Conservation (phyloP, 2,888 invertebrate species). For the Thelaira solivaga region DNA sequence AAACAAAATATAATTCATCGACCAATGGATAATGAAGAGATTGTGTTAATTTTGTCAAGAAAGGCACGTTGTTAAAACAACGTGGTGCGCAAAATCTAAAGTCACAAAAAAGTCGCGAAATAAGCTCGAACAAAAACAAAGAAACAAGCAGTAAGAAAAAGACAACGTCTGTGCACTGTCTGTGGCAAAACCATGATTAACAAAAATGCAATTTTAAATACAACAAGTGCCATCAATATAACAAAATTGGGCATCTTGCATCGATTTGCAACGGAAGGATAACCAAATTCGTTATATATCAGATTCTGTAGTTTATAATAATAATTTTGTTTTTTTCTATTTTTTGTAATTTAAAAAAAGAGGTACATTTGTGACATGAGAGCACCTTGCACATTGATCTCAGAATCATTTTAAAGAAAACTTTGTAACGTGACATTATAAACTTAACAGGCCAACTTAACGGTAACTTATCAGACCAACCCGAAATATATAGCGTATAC, state of each 20-base stretch:
- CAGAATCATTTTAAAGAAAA: too few species aligned
- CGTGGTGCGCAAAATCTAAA: background rate
- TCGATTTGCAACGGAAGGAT: background rate
- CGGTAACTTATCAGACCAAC: too few species aligned
- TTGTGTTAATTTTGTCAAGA: background rate
- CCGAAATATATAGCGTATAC: too few species aligned
- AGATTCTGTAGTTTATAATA: background rate
- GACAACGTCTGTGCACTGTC: background rate
- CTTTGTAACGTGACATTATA: too few species aligned
- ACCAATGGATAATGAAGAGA: background rate
- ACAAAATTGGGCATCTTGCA: background rate
- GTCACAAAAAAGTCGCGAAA: background rate
- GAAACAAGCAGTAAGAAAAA: background rate
- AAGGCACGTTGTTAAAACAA: background rate
- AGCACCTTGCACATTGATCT: too few species aligned
- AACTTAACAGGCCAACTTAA: too few species aligned
- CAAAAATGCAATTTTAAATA: slow-evolving; percentile 6
- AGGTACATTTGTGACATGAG: too few species aligned
- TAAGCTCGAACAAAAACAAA: background rate
- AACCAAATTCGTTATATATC: slow-evolving; percentile 1
- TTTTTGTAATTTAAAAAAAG: too few species aligned
- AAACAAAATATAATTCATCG: slow-evolving; percentile 1
- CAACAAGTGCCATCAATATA: background rate
- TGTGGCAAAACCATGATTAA: slow-evolving; percentile 9
- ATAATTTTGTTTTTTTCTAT: background rate